These are phyloP conservation scores for Syngnathus scovelli DNA, from an alignment of 2,113 vertebrate genomes.

Conservation along the genomic window DNA sequence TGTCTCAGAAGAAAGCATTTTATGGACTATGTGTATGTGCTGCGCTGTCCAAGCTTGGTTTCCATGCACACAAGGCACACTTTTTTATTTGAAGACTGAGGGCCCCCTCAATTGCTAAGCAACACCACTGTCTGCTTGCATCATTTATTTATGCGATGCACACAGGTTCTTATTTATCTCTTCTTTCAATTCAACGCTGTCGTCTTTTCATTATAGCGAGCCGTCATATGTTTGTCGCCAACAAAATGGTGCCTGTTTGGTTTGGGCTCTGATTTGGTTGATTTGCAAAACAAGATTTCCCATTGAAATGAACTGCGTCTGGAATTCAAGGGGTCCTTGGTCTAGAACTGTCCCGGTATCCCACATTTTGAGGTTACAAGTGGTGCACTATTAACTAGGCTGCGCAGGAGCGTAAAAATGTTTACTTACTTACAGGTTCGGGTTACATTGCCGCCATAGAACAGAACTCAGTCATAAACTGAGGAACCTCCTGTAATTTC, in stretches of 20 bases:
- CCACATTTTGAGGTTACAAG: too few relatives aligned
- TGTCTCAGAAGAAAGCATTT: neutral
- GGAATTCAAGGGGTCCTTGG: too few relatives aligned
- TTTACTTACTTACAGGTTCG: too few relatives aligned
- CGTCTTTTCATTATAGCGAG: neutral
- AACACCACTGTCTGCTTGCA: constrained; percentile 46
- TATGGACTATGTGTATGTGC: constrained; percentile 10
- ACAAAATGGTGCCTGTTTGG: neutral
- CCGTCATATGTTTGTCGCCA: neutral
- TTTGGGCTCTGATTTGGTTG: neutral
- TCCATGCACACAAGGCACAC: constrained; percentile 26
- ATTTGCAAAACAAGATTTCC: neutral
- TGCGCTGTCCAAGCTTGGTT: constrained; percentile 22
- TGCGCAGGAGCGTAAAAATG: too few relatives aligned
- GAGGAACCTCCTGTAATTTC: too few relatives aligned
- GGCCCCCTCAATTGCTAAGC: constrained; percentile 52
- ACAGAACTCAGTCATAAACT: too few relatives aligned
- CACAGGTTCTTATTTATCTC: constrained; percentile 22
- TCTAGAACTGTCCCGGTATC: too few relatives aligned
- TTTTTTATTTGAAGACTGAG: constrained; percentile 30
- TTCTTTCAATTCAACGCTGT: neutral
- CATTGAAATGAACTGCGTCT: neutral
- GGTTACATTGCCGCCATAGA: too few relatives aligned
- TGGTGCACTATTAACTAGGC: too few relatives aligned
- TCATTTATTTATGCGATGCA: constrained; percentile 33